Conservation (phyloP, 2,888 invertebrate species). For the Eristalinus aeneus region DNA sequence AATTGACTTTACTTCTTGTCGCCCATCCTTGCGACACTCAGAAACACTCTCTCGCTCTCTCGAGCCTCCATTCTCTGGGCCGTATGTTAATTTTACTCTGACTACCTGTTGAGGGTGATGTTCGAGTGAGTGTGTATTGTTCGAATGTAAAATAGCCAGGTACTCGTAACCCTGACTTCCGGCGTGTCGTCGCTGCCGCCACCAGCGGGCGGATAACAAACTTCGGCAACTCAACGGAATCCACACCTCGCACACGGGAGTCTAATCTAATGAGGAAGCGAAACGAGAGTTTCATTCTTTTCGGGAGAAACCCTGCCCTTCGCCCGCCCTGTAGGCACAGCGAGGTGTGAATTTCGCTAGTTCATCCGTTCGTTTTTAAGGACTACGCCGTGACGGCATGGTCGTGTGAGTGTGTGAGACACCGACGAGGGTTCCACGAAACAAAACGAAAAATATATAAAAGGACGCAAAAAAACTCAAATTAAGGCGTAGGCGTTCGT, state of each 20-base stretch:
- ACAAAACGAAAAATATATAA: neutral
- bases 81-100: constrained; percentile 29
- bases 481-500: constrained; percentile 47
- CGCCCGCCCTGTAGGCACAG: neutral
- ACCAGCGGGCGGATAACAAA: neutral
- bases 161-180: neutral
- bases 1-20: constrained; percentile 13
- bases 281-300: constrained; percentile 20
- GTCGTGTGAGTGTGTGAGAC: neutral
- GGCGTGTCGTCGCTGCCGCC: neutral
- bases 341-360: neutral
- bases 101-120: constrained; percentile 42
- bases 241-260: constrained; percentile 6
- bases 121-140: neutral
- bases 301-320: neutral
- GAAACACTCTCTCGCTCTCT: no score
- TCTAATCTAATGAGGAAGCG: constrained; percentile 31
- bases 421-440: constrained; percentile 12
- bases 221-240: neutral
- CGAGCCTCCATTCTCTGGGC: neutral
- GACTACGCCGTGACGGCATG: neutral
- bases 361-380: neutral
- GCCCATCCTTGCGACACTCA: neutral
- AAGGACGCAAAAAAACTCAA: constrained; percentile 10
- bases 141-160: neutral